These are phyloP conservation scores for Mongoloraphidia duomilia DNA, from an alignment of 2,888 invertebrate species.

Conservation along the genomic window DNA sequence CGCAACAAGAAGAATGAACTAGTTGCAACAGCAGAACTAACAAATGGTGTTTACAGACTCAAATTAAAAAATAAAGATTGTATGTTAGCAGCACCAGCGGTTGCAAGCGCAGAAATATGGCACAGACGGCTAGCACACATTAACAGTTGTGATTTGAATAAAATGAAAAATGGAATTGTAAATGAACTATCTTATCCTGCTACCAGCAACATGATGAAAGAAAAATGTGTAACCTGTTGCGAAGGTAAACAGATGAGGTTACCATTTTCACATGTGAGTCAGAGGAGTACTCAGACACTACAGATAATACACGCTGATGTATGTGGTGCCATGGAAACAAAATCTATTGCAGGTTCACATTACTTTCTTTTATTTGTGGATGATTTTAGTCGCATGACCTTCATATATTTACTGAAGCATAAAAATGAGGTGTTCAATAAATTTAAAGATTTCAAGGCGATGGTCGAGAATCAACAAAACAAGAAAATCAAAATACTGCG, in stretches of 20 bases:
- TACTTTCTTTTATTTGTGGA: constrained; percentile 16
- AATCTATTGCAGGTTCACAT: constrained; percentile 12
- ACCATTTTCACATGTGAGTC: neutral
- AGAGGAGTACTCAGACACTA: neutral
- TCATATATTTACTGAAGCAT: too few relatives aligned
- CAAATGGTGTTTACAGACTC: neutral
- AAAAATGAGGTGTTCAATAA: too few relatives aligned
- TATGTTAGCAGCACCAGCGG: neutral
- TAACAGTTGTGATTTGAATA: neutral
- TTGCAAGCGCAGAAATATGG: neutral
- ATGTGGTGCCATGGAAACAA: constrained; percentile 15
- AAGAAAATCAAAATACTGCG: constrained; percentile 15
- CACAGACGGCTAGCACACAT: neutral
- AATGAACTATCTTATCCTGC: neutral
- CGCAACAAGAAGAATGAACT: constrained; percentile 9
- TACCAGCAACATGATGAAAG: neutral
- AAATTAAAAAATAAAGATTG: neutral
- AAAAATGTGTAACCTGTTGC: neutral
- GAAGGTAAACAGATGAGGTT: neutral
- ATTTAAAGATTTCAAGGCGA: too few relatives aligned
- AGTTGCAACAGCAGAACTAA: constrained; percentile 12
- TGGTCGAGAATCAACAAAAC: constrained; percentile 7
- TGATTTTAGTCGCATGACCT: constrained; percentile 13
- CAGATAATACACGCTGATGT: constrained; percentile 16
- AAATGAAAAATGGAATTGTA: neutral